Evolutionary conservation across 2,797 vertebrate genomes (phyloP).

Genomic region (Enoplosus armatus): DNA sequence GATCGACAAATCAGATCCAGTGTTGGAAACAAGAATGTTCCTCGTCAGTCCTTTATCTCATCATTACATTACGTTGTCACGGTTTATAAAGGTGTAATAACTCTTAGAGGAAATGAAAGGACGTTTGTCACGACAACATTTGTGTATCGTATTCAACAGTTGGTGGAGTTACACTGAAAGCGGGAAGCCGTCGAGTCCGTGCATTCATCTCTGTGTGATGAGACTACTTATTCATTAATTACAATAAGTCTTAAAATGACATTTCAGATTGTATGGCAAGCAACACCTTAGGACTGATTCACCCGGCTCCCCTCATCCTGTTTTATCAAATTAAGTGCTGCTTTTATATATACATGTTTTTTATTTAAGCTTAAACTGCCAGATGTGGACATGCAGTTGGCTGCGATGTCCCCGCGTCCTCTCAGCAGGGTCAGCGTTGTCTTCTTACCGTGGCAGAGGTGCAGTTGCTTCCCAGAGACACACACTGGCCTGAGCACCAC

Average conservation of each 20-base stretch:
- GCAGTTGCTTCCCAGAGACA: slow-evolving; percentile 93
- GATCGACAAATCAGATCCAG: slow-evolving; percentile 38
- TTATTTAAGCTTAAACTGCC: too few species aligned
- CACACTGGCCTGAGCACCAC: slow-evolving; percentile 93
- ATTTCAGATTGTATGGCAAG: neutral
- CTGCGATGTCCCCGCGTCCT: too few species aligned
- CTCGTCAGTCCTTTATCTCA: slow-evolving; percentile 21
- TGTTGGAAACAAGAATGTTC: neutral
- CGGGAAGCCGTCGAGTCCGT: neutral
- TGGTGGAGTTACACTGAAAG: neutral
- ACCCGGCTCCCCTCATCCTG: neutral
- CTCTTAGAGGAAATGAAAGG: slow-evolving; percentile 1
- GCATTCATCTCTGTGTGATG: neutral
- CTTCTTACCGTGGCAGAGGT: slow-evolving; percentile 78
- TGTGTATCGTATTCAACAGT: neutral
- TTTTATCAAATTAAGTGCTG: too few species aligned
- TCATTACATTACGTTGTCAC: neutral
- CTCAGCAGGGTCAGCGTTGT: neutral
- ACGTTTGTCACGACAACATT: neutral
- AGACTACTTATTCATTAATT: neutral
- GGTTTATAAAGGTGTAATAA: slow-evolving; percentile 12
- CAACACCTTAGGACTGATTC: neutral
- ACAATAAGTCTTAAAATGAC: neutral
- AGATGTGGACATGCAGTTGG: neutral
- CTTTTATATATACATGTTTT: too few species aligned